Evolutionary conservation across 2,113 vertebrate species (phyloP).

Genomic region (Cinclus cinclus): DNA sequence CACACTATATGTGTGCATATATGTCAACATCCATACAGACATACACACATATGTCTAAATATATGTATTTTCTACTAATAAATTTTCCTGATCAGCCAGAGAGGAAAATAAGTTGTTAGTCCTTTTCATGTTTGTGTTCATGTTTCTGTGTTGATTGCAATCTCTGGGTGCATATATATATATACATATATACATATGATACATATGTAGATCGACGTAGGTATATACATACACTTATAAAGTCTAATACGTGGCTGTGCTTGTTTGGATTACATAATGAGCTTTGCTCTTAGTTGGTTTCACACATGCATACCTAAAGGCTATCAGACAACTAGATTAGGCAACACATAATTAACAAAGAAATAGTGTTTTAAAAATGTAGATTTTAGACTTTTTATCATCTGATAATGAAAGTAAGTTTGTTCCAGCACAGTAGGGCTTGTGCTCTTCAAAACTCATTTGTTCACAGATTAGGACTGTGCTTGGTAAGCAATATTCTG

Average conservation of each 20-base stretch:
- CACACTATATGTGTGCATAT: too few species aligned
- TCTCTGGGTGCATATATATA: too few species aligned
- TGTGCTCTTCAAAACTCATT: neutral
- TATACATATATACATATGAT: neutral
- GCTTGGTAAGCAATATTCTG: neutral
- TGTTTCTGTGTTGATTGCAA: neutral
- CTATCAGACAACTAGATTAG: neutral
- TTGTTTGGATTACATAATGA: neutral
- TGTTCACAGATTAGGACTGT: neutral
- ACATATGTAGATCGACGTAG: neutral
- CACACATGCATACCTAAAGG: neutral
- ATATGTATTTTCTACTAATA: neutral
- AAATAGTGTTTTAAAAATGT: neutral
- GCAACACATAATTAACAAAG: neutral
- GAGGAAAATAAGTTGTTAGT: neutral
- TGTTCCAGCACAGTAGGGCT: neutral
- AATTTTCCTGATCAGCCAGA: neutral
- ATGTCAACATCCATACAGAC: fast-evolving
- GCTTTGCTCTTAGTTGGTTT: neutral
- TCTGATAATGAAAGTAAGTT: neutral
- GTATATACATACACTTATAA: neutral
- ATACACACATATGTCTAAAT: too few species aligned
- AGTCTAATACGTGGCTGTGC: neutral
- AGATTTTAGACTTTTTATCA: neutral
- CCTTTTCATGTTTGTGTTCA: neutral